Evolutionary conservation across 2,888 invertebrate species (phyloP), one percentile per base, ranked within the genome.

Genomic region (Leptopilina myrica): DNA sequence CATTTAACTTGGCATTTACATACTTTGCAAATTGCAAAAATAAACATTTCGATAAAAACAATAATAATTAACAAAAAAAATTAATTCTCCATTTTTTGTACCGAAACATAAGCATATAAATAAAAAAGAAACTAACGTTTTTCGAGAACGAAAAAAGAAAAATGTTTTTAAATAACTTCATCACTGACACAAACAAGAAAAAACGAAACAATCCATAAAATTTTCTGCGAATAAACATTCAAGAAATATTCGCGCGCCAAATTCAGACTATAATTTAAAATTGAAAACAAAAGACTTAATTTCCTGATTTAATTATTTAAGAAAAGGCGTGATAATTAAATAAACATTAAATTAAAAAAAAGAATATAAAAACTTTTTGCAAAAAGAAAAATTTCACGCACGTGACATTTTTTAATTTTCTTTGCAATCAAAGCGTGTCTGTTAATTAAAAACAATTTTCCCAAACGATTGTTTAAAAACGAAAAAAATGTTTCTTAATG

Each of bases 1-100:
- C 69, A 53, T 69, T 69, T 49, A n/a, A 49, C 49, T 69, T 69
- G 53, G 53, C 53, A 69, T 69, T 69, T 20, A 59, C 15, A 62
- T 20, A 62, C 62, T 62, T 62, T 62, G 20, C 62, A 62, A 62
- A 62, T 62, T 62, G 15, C 62, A 62, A 62, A 33, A 62, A 62
- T 62, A 62, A 20, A 62, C 20, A 15, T 20, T 4, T 62, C 59
- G 20, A 15, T 9, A 2, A 62, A 62, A n/a, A 15, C 15, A 62
- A 20, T 20, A 62, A 62, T 62, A 15, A 59, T 20, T 62, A 20
- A 20, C n/a, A 15, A 59, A 62, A 62, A 20, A 62, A 59, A 12
- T 59, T 1, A 59, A 59, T 15, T 59, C 6, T 59, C 15, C 59
- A 6, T 3, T 59, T 59, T 59, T 43, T 43, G 8, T 43, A 43